Evolutionary conservation across 2,113 vertebrate genomes (phyloP).

Genomic region (Alligator mississippiensis): DNA sequence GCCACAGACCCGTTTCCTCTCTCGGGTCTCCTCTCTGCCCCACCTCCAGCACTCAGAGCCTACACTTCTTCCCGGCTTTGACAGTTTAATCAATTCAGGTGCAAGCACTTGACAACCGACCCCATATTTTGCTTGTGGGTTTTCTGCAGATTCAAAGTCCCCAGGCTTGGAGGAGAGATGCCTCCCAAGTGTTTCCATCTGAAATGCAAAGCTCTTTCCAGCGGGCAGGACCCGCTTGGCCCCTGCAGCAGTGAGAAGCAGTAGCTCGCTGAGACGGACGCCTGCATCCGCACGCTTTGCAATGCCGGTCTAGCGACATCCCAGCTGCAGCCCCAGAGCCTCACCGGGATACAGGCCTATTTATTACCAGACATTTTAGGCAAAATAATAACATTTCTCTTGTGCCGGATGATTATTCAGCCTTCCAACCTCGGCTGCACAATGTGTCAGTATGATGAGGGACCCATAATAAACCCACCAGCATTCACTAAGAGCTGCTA

Average conservation of each 20-base stretch:
- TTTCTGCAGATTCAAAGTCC: conserved; percentile 13
- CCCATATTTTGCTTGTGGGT: background rate
- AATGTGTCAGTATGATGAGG: conserved; percentile 18
- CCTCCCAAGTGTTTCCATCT: background rate
- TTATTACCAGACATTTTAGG: background rate
- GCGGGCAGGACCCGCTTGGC: fast-evolving
- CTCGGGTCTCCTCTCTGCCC: background rate
- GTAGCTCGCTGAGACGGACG: fast-evolving
- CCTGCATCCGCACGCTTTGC: background rate
- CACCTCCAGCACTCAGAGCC: background rate
- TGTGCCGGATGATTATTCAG: background rate
- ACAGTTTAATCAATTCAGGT: conserved; percentile 56
- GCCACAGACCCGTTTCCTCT: background rate
- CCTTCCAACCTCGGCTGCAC: background rate
- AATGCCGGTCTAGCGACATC: background rate
- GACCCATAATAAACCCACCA: conserved; percentile 1
- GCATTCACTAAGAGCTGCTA: conserved; percentile 4
- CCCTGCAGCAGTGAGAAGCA: fast-evolving
- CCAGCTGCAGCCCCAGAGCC: fast-evolving
- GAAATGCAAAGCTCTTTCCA: fast-evolving
- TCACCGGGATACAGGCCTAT: fast-evolving
- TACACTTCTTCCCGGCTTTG: conserved; percentile 12
- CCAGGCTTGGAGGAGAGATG: too few species aligned
- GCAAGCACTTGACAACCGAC: conserved; percentile 58
- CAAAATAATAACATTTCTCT: background rate